Evolutionary conservation across 2,888 invertebrate species (phyloP), one percentile per base, ranked within the genome.

Genomic region (Poecilobothrus nobilitatus): DNA sequence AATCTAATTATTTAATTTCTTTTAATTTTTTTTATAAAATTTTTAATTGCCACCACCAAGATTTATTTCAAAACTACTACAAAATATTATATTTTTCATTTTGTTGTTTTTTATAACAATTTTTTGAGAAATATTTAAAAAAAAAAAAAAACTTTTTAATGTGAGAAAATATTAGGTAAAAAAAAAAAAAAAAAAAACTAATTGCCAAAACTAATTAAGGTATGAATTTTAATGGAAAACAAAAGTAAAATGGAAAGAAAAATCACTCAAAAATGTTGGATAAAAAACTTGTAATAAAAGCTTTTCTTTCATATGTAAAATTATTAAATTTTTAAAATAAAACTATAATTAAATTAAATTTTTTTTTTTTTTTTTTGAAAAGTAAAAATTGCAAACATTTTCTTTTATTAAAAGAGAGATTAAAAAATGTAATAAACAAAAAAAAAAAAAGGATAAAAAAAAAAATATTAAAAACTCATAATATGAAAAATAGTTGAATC

Each of bases 281-380:
- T 15, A 53, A 53, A n/a, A 53, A 53, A 53, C 53, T 53, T 53
- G 53, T 53, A 53, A 53, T n/a, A 53, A 53, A 53, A 53, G 41
- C 12, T 41, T 41, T 41, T n/a, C n/a, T 41, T 15, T 41, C 15
- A 41, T 41, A 41, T 41, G 27, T 27, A 27, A n/a, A n/a, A 27
- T 27, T 27, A 27, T 27, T 27, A n/a, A n/a, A 37, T 37, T 7
- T 8, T 37, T 12, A 37, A 34, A 37, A 8, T 27, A 37, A 37
- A 37, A 12, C 7, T 12, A 37, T 37, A 7, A 37, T 7, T 37
- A 10, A 37, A 1, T 37, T n/a, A 7, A 37, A 37, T 10, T 10
- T 37, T 37, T 2, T 37, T 7, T 37, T 2, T 37, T 7, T 37
- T 37, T 8, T 37, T 10, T 37, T 7, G 2, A 37, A 37, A 37